Evolutionary conservation across 1,140 invertebrate species (phyloP), one percentile per base, ranked within the genome.

Genomic region (Centruroides sculpturatus): DNA sequence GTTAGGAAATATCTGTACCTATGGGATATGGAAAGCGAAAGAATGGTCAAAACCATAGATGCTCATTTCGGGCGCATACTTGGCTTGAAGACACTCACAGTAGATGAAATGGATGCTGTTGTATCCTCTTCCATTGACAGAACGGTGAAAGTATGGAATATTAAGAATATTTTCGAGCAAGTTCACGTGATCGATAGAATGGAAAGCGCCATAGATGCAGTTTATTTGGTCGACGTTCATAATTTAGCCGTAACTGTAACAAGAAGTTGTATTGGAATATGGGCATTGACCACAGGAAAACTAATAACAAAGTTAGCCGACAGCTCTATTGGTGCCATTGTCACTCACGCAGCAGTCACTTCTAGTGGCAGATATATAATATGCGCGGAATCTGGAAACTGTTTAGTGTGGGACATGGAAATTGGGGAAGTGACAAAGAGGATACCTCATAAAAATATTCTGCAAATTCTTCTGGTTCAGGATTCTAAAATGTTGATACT

Each of bases 71-170:
- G 91, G 0, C 78, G 95, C 60, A 98, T 99, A 9, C 92, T 98
- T 55, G 88, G 92, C 68, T 75, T 98, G 56, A 85, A 87, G 64
- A 82, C 89, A 1, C 71, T 93, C 7, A 91, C 86, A 12, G 81
- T 90, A 52, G 87, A 87, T 3, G 83, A 86, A 62, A 93, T 92
- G 85, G 98, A 98, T 73, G 85, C 94, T 46, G 88, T 98, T 47
- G 95, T 80, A n/a, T 77, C 94, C 0, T 96, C 94, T 0, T 98
- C 93, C 0, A 95, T 99, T 57, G 95, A 99, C 75, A 81, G 93
- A 63, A 93, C 92, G 1, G 94, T 98, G 1, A 97, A 99, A 79
- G 92, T 98, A 0, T 99, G 95, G 95, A 98, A 98, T 74, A 94
- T 98, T 61, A 94, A 98, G 71, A 98, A 98, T 71, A 97, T 98